Percentiles rank a stretch among this genome's conserved stretches.
Conservation (phyloP, 2,113 vertebrate species). For the Hemichromis elongatus region DNA sequence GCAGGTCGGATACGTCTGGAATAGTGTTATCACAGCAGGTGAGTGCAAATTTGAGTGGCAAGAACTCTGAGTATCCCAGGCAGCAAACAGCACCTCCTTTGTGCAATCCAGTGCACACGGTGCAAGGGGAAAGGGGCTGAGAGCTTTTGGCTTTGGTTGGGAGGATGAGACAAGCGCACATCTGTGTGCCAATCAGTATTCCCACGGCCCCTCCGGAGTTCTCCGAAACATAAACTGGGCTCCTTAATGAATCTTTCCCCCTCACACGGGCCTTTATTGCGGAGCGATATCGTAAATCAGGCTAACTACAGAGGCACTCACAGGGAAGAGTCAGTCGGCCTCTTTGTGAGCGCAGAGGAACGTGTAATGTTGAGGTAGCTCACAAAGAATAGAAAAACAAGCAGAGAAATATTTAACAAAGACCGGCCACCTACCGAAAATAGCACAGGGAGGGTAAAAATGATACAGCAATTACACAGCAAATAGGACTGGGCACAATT, state of each 20-base stretch:
- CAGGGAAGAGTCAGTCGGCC: constrained; percentile 18
- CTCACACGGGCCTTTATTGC: constrained; percentile 58
- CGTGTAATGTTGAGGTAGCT: constrained; percentile 35
- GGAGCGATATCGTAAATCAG: constrained; percentile 71
- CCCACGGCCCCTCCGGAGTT: constrained; percentile 46
- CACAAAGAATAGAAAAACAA: constrained; percentile 6
- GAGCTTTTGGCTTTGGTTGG: constrained; percentile 44
- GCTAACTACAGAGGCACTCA: constrained; percentile 49
- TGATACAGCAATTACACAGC: not conserved
- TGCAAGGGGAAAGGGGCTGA: constrained; percentile 24
- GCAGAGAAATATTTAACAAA: constrained; percentile 17
- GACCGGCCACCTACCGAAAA: not conserved
- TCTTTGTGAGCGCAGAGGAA: constrained; percentile 37
- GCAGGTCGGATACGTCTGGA: constrained; percentile 34
- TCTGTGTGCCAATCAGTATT: constrained; percentile 72
- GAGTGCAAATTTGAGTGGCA: constrained; percentile 9
- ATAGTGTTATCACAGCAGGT: constrained; percentile 32
- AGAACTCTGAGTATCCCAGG: constrained; percentile 33
- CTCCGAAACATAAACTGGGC: constrained; percentile 62
- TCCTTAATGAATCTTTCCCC: constrained; percentile 71
- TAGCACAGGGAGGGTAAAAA: not conserved
- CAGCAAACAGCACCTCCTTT: constrained; percentile 46
- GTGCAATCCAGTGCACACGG: constrained; percentile 40
- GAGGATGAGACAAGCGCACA: constrained; percentile 57
- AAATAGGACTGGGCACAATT: not conserved